Percentiles rank a stretch among this genome's conserved stretches.
Evolutionary conservation across 2,797 vertebrate species (phyloP).

Genomic region (Monodelphis domestica): DNA sequence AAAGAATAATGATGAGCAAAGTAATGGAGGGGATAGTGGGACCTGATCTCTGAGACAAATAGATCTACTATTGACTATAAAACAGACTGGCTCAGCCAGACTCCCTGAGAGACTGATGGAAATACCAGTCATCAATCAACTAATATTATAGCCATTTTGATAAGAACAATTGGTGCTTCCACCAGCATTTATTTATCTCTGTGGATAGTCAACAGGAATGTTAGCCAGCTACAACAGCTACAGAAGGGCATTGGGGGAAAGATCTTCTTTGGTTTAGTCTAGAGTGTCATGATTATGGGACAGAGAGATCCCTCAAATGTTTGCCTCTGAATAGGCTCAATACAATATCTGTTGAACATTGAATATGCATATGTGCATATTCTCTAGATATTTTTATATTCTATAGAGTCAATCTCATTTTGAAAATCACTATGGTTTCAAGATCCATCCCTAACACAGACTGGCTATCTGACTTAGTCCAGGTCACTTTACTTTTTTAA

Average conservation of each 20-base stretch:
- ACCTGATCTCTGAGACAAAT: neutral
- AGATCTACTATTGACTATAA: neutral
- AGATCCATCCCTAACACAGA: neutral
- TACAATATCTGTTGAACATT: neutral
- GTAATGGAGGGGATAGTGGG: neutral
- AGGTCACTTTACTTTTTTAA: neutral
- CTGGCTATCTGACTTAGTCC: neutral
- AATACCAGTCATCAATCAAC: neutral
- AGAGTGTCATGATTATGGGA: constrained; percentile 7
- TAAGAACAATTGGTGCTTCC: neutral
- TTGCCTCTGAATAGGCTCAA: constrained; percentile 17
- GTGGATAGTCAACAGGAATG: neutral
- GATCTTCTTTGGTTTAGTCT: neutral
- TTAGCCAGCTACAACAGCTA: neutral
- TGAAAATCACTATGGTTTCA: neutral
- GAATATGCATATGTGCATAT: neutral
- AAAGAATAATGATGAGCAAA: neutral
- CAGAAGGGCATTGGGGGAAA: neutral
- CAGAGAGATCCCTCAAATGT: constrained; percentile 15
- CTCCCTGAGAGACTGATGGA: neutral
- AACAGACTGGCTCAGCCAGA: no score
- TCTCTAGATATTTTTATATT: neutral
- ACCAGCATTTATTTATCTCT: constrained; percentile 32
- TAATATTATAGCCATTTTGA: neutral
- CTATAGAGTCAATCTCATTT: neutral